Percentiles rank a stretch among this genome's conserved stretches.
Evolutionary conservation across 2,113 vertebrate species (phyloP).

Genomic region (Hypanus sabinus): DNA sequence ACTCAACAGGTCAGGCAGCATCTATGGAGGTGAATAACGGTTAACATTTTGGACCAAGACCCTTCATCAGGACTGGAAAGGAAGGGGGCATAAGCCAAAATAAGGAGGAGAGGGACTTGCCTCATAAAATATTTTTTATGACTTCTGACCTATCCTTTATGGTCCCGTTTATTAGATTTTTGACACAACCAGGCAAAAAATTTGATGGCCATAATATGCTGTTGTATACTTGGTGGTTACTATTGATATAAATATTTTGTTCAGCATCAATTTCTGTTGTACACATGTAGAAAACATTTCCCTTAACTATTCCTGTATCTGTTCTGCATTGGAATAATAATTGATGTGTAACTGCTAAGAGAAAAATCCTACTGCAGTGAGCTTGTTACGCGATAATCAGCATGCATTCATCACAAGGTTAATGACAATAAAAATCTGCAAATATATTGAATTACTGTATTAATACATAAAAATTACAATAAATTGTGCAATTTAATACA

Average conservation of each 20-base stretch:
- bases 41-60: too few species aligned
- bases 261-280: not conserved
- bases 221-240: not conserved
- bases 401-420: not conserved
- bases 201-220: not conserved
- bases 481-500: not conserved
- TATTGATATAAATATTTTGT: too few species aligned
- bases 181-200: not conserved
- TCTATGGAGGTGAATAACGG: too few species aligned
- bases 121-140: too few species aligned
- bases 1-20: too few species aligned
- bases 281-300: not conserved
- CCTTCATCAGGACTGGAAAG: too few species aligned
- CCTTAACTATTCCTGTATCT: not conserved
- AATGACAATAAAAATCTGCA: not conserved
- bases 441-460: too few species aligned
- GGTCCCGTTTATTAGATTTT: not conserved
- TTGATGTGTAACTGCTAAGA: slow-evolving; percentile 8
- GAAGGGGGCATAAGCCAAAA: too few species aligned
- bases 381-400: not conserved
- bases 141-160: not conserved
- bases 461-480: not conserved
- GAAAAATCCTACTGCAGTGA: too few species aligned
- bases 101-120: too few species aligned
- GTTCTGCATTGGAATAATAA: not conserved